A percentile compares a stretch with the other conserved stretches of the same genome.
Evolutionary conservation across 2,888 invertebrate species (phyloP).

Genomic region (Eustalomyia histrio): DNA sequence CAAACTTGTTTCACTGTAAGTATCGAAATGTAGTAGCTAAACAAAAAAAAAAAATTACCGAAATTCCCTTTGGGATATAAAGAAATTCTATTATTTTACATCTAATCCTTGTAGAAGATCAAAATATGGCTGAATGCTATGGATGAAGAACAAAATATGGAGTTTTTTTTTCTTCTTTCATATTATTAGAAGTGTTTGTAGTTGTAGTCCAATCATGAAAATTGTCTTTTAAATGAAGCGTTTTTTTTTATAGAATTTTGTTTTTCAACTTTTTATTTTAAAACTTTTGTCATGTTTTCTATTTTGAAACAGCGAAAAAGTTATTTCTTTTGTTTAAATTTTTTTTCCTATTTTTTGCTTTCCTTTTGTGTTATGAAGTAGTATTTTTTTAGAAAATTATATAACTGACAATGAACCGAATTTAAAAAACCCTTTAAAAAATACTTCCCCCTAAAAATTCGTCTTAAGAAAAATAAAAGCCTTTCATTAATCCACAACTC

Average conservation of each 20-base stretch:
- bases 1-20: neutral
- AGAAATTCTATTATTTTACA: constrained; percentile 30
- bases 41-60: constrained; percentile 25
- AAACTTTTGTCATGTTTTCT: neutral
- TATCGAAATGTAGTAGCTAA: neutral
- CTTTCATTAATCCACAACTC: too few species aligned
- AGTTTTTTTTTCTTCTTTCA: neutral
- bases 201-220: constrained; percentile 22
- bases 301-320: neutral
- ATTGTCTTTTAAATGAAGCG: neutral
- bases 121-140: constrained; percentile 32
- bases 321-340: neutral
- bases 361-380: neutral
- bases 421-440: too few species aligned
- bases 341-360: neutral
- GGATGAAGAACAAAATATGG: too few species aligned
- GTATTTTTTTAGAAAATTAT: neutral
- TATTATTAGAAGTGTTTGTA: neutral
- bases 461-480: too few species aligned
- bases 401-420: too few species aligned
- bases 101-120: constrained; percentile 43
- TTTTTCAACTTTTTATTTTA: neutral
- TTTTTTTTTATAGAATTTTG: constrained; percentile 10
- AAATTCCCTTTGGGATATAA: constrained; percentile 13
- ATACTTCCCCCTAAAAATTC: too few species aligned